phyloP scores from a whole-genome alignment of 2,113 vertebrate species.

The Pagrus major region DNA sequence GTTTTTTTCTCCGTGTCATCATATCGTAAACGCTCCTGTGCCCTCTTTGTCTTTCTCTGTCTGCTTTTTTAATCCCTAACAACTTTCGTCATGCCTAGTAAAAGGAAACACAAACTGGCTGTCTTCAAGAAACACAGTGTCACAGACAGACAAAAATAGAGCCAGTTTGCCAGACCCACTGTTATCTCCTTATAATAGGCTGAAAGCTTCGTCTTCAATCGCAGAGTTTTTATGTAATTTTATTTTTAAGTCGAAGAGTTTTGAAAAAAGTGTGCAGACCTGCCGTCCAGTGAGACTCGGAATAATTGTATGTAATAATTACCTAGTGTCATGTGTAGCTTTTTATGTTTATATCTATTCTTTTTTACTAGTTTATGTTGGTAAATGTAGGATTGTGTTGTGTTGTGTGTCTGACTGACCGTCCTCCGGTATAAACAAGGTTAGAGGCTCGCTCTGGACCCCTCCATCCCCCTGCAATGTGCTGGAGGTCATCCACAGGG shows the following conservation, averaged over 20 bases:
- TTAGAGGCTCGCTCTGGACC: slow-evolving; percentile 84
- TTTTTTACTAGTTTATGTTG: slow-evolving; percentile 4
- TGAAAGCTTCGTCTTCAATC: slow-evolving; percentile 71
- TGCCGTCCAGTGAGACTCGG: slow-evolving; percentile 17
- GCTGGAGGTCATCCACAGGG: slow-evolving; percentile 88
- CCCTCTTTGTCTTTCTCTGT: background rate
- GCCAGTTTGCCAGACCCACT: slow-evolving; percentile 70
- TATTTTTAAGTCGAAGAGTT: slow-evolving; percentile 61
- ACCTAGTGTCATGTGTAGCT: background rate
- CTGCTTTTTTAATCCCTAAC: slow-evolving; percentile 30
- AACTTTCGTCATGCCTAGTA: slow-evolving; percentile 60
- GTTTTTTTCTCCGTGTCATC: slow-evolving; percentile 33
- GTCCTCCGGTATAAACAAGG: slow-evolving; percentile 88
- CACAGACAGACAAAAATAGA: slow-evolving; percentile 54
- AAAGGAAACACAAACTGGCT: slow-evolving; percentile 80
- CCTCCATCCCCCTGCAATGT: slow-evolving; percentile 92
- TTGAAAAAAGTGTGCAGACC: slow-evolving; percentile 78
- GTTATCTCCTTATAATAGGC: slow-evolving; percentile 72
- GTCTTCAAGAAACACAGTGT: slow-evolving; percentile 44
- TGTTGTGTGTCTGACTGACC: slow-evolving; percentile 80
- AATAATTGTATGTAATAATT: slow-evolving; percentile 13
- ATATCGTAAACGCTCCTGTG: slow-evolving; percentile 10
- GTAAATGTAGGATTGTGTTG: slow-evolving; percentile 14
- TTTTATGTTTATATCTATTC: background rate
- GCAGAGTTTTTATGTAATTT: slow-evolving; percentile 82